Base-by-base conservation (phyloP, 2,888 invertebrate genomes). In the Amphipyra berbera region DNA sequence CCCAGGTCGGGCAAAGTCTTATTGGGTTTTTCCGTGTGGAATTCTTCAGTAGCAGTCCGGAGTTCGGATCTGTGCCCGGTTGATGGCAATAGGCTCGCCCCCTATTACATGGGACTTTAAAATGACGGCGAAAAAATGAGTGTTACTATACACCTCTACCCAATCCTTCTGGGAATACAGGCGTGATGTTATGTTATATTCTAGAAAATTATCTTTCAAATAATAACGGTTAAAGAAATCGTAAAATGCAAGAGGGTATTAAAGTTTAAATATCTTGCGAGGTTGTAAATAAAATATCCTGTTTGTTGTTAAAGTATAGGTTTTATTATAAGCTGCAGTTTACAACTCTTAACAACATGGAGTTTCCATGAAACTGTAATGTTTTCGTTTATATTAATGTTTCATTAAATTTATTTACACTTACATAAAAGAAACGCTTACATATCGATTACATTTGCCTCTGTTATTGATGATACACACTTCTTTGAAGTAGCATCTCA, bases 291-390 rank as follows among this genome's bases (percentile, higher is more conserved):
- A 52, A 73, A 63, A 61, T 55, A 4, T 52, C 33, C n/a, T 30
- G 27, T 9, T 42, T 74, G 71, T 82, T 80, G 79, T 86, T 77
- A 87, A 89, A 90, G 85, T 90, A 91, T 88, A 90, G 82, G 84
- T 89, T 93, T 92, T 90, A 91, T 89, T 89, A 87, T 88, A 92
- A 93, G 92, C 92, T 89, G 90, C 87, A 85, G 86, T 89, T 92
- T 91, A 91, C 90, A 93, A 90, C 90, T 90, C 86, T 90, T 89
- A 93, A 91, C 89, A 92, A 90, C 88, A 90, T 87, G 86, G 84
- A 88, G 93, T 93, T 93, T 94, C 93, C 90, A 87, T 85, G 92
- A 93, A 93, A 93, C 92, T 88, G 88, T 84, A 86, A 86, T 86
- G 81, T 85, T 74, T 71, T 74, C 52, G 68, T 74, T 74, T 83